Conservation (phyloP, 2,888 invertebrate species). For the Choristoneura rosaceana region DNA sequence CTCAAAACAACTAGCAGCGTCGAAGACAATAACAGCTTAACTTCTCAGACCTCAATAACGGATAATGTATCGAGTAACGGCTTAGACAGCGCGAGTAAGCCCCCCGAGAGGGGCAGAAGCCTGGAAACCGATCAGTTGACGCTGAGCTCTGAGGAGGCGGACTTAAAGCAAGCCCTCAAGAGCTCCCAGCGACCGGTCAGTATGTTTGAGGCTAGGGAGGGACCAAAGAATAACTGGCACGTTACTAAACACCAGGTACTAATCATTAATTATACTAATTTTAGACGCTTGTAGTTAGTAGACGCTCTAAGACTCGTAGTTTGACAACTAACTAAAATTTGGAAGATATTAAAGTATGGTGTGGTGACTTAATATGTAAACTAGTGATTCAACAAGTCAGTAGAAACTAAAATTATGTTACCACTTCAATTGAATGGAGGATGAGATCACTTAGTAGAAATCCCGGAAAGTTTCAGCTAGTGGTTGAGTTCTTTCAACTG, state of each 20-base stretch:
- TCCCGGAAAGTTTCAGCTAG: too few species aligned
- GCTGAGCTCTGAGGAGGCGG: constrained; percentile 80
- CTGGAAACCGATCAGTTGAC: constrained; percentile 70
- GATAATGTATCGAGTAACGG: constrained; percentile 61
- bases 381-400: not conserved
- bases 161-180: constrained; percentile 72
- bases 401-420: constrained; percentile 1
- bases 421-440: not conserved
- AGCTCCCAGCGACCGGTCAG: constrained; percentile 91
- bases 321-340: constrained; percentile 27
- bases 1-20: constrained; percentile 85
- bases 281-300: constrained; percentile 44
- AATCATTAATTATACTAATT: constrained; percentile 75
- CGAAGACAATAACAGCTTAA: constrained; percentile 75
- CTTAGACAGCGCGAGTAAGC: constrained; percentile 56
- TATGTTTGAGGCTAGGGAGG: constrained; percentile 94
- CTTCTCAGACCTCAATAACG: constrained; percentile 72
- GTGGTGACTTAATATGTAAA: constrained; percentile 13
- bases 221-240: constrained; percentile 86
- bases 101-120: constrained; percentile 74
- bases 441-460: not conserved
- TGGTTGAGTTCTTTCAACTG: too few species aligned
- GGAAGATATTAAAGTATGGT: constrained; percentile 19
- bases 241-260: constrained; percentile 86
- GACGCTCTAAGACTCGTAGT: constrained; percentile 18